A percentile compares a stretch with the other conserved stretches of the same genome.
Evolutionary conservation across 2,797 vertebrate species (phyloP).

Genomic region (Rhabdomys pumilio): DNA sequence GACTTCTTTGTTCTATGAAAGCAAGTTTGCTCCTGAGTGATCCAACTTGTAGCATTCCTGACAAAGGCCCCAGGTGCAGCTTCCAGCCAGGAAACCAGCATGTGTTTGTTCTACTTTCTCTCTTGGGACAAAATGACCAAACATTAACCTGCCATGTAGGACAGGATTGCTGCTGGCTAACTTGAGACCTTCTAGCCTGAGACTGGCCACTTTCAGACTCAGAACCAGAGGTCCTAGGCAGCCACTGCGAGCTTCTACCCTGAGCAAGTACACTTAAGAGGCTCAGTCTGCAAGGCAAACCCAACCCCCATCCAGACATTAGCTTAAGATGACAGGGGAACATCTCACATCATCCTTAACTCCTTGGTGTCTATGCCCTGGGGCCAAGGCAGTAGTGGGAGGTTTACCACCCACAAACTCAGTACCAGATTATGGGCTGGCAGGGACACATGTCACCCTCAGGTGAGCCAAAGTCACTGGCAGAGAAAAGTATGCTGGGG

Average conservation of each 20-base stretch:
- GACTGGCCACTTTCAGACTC: neutral
- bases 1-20: neutral
- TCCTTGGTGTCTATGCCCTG: neutral
- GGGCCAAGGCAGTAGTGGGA: neutral
- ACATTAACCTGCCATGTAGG: fast-evolving
- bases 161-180: neutral
- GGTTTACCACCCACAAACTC: constrained; percentile 43
- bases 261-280: neutral
- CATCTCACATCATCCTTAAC: neutral
- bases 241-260: neutral
- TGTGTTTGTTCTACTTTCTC: neutral
- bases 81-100: neutral
- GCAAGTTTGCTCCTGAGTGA: neutral
- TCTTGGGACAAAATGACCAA: neutral
- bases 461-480: fast-evolving
- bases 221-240: neutral
- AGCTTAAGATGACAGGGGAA: neutral
- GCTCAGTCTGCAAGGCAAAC: too few species aligned
- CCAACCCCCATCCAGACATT: neutral
- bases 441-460: neutral
- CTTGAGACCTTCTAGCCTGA: neutral
- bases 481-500: neutral
- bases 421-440: neutral
- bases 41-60: too few species aligned
- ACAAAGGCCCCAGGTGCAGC: neutral